Base-by-base conservation (phyloP, 2,888 invertebrate genomes). In the Margaritifera margaritifera region DNA sequence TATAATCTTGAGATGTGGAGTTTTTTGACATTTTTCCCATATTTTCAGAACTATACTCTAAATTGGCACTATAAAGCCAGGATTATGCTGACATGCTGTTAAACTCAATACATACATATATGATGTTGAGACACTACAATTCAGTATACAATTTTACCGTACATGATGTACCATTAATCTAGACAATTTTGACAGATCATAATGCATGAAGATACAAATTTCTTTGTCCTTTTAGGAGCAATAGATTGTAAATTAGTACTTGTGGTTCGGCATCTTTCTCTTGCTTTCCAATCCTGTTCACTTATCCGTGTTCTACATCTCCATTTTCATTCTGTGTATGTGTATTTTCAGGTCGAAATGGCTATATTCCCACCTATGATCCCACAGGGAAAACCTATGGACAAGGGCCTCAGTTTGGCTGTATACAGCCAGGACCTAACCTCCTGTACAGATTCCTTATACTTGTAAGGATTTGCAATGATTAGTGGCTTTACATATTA, bases 321-420 rank as follows among this genome's bases (percentile, higher is more conserved):
- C 31, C 25, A 25, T 25, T 24, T 2, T 20, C 25, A 24, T 11
- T 62, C 27, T 57, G 4, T 31, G 19, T 63, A 8, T 22, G 31
- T 25, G 19, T 64, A 62, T 27, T 75, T 78, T 20, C 66, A 86
- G 87, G 88, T 18, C 80, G 80, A 55, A 85, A 89, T 74, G 90
- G 89, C 24, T 88, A 88, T 75, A 78, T 87, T 51, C 90, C 90
- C 24, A 86, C 86, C 6, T 90, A 88, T 81, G 90, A 91, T 77
- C 90, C 90, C 6, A 82, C 81, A 6, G 90, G 90, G 20, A 85
- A 87, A 55, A 78, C 84, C 19, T 89, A 89, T 72, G 83, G 84
- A 24, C 85, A 89, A 64, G 90, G 89, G 27, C 85, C 88, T 56
- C 90, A 90, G 77, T 90, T 86, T 80, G 91, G 91, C 11, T 91